These are phyloP conservation scores for Rhagonycha lutea DNA, from an alignment of 2,888 invertebrate genomes.

Conservation along the genomic window DNA sequence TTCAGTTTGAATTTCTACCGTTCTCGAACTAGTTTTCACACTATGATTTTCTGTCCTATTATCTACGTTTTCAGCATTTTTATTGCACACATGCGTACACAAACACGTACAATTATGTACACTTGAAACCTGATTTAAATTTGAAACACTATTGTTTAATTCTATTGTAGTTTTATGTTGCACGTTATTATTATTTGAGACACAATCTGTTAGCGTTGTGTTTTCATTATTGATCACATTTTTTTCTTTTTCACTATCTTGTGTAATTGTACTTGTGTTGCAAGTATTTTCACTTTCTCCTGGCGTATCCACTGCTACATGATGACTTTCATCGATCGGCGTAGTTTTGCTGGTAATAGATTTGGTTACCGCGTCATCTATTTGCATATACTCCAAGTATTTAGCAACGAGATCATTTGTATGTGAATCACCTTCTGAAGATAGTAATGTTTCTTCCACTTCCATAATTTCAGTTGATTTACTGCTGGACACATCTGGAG, in stretches of 20 bases:
- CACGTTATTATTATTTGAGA: neutral
- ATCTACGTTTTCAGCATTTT: neutral
- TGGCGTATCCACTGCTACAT: neutral
- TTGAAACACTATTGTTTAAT: neutral
- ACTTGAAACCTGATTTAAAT: neutral
- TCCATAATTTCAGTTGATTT: neutral
- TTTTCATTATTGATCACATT: neutral
- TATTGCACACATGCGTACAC: neutral
- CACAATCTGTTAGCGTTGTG: neutral
- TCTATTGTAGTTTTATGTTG: neutral
- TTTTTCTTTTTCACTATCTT: neutral
- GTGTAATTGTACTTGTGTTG: neutral
- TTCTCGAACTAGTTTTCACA: neutral
- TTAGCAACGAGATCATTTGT: neutral
- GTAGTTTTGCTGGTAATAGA: neutral
- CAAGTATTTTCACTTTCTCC: neutral
- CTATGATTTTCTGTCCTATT: neutral
- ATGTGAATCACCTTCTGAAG: neutral
- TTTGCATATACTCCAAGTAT: neutral
- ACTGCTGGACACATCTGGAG: neutral
- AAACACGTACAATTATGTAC: neutral
- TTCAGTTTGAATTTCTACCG: neutral
- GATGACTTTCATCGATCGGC: neutral
- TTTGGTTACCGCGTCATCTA: neutral
- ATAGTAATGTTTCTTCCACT: neutral